Base-by-base conservation (phyloP, 2,113 vertebrate species). In the Ariopsis seemanni region DNA sequence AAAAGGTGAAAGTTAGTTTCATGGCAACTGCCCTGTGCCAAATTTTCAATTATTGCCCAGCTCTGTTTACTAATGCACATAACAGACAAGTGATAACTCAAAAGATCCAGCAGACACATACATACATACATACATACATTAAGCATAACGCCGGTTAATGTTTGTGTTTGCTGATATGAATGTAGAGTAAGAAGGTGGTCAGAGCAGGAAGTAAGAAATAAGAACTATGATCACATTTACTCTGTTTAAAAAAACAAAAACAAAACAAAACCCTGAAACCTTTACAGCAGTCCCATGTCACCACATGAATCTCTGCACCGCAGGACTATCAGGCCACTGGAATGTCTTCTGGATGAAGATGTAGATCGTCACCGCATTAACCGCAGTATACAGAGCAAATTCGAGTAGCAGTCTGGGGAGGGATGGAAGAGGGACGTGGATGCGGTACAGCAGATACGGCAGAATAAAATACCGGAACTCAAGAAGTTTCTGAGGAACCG, bases 391-490 rank as follows among this genome's bases (percentile, higher is more conserved):
- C 83, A 97, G 93, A 48, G 92, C 69, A n/a, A 99, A 82, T 92
- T 99, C 98, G 58, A 94, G 88, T 22, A 96, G 27, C 1, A 99
- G 96, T 89, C 95, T 96, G 67, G 92, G 92, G 2, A 95, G 82
- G 22, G 98, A 94, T 0, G 96, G 94, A 62, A 97, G 91, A 0
- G 97, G 96, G 92, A 97, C 93, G 93, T 99, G 97, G 42, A 99
- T 91, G 27, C 97, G 96, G 89, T 97, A 99, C 90, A 99, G 95
- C 91, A 99, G 90, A 89, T 98, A 99, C 0, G 98, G 98, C 74
- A 99, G 88, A 89, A 99, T 97, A 89, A 99, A 99, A 91, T 99
- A 99, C 90, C 98, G 96, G 81, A 99, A 99, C 92, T 99, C 98
- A 77, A 99, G 91, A n/a, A 99, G 93, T 90, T 97, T 97, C 89